Conservation (phyloP, 2,888 invertebrate species). For the Lochmaea crataegi region DNA sequence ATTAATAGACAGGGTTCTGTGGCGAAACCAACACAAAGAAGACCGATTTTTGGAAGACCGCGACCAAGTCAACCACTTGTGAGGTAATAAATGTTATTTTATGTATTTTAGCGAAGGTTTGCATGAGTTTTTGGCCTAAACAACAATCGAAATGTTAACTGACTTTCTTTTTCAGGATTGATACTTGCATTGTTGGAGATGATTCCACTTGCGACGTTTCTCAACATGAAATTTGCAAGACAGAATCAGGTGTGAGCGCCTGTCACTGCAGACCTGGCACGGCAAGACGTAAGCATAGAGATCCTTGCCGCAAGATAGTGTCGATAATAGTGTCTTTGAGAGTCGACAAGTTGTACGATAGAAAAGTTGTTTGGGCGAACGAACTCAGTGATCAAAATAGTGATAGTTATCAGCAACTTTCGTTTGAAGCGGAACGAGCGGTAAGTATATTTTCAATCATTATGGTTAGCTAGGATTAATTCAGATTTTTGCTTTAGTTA, state of each 20-base stretch:
- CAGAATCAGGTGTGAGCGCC: conserved; percentile 87
- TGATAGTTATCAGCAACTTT: conserved; percentile 83
- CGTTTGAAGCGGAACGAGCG: conserved; percentile 88
- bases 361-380: conserved; percentile 81
- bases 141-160: background rate
- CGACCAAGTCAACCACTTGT: conserved; percentile 75
- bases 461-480: background rate
- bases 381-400: conserved; percentile 81
- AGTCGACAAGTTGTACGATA: conserved; percentile 85
- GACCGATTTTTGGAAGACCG: conserved; percentile 69
- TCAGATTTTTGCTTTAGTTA: background rate
- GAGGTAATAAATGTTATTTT: conserved; percentile 62
- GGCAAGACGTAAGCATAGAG: conserved; percentile 77
- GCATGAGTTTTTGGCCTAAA: too few relatives aligned
- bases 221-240: conserved; percentile 88
- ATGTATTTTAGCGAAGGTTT: background rate
- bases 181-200: conserved; percentile 94
- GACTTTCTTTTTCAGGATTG: conserved; percentile 71
- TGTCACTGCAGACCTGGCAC: conserved; percentile 88
- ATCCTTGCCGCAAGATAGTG: conserved; percentile 82
- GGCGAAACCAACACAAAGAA: conserved; percentile 65
- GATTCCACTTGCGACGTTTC: conserved; percentile 90
- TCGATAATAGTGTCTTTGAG: conserved; percentile 83
- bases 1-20: conserved; percentile 56
- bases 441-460: conserved; percentile 69